Base-by-base conservation (phyloP, 2,113 vertebrate species). In the Oncorhynchus mykiss region DNA sequence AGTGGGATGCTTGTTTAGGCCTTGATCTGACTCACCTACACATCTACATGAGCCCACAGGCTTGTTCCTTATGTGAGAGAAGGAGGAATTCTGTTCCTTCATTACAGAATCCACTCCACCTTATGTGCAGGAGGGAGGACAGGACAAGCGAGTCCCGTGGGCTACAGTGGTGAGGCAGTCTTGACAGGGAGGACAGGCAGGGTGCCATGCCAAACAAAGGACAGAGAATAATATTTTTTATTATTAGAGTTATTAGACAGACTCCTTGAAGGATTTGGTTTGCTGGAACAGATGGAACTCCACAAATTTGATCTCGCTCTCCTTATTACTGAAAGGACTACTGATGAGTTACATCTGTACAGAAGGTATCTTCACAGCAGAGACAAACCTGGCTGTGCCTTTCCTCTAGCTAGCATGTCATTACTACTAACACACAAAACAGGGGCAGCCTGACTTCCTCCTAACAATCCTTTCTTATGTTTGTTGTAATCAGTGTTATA, bases 11-110 rank as follows among this genome's bases (percentile, higher is more conserved):
- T 14, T 57, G 45, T 25, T 83, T 70, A 34, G 79, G 77, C 67
- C 71, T 54, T 62, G 73, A 81, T 85, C 76, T 74, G 79, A 74
- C 84, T 78, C 27, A 34, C 34, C 39, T 45, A 11, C 7, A 45
- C 39, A 45, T 72, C 81, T 85, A 74, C 3, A 62, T 27, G 77
- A 77, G 65, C 67, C 72, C 79, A 84, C 86, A 88, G 82, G 84
- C 66, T 86, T 73, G 79, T 76, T 85, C 86, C 85, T 87, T 85
- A 88, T 72, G 79, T 68, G 76, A 81, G 75, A 85, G 70, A 67
- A 78, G 62, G 76, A 84, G 85, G 87, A 87, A 20, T 18, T 67
- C 45, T 72, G 71, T 62, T 74, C 68, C 71, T 8, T 70, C 25
- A 67, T 34, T 8, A 20, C 54, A 57, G 16, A 16, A 16, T 57